A percentile compares a stretch with the other conserved stretches of the same genome.
phyloP scores from a whole-genome alignment of 92 coral and sea anemone genomes.

The Parazoanthus atlanticus region DNA sequence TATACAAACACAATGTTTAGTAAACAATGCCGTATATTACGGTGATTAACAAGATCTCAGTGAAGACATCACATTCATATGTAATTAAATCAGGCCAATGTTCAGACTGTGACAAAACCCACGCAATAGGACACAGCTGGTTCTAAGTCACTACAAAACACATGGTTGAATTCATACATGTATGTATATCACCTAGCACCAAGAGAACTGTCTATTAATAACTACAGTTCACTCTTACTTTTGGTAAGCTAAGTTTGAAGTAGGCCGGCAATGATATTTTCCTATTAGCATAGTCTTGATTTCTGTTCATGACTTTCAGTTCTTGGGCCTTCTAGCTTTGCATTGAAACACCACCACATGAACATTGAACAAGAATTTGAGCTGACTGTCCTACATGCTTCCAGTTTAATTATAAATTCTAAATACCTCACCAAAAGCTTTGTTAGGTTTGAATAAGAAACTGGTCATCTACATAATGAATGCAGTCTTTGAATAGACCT shows the following conservation, averaged over 20 bases:
- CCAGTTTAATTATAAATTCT: neutral
- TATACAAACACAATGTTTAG: neutral
- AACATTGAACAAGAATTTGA: neutral
- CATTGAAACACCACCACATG: neutral
- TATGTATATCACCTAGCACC: too few relatives aligned
- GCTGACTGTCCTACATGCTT: neutral
- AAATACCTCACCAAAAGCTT: neutral
- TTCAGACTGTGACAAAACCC: neutral
- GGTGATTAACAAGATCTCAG: neutral
- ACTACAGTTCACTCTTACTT: slow-evolving; percentile 10
- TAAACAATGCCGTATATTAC: neutral
- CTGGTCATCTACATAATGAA: neutral
- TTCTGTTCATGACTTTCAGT: slow-evolving; percentile 11
- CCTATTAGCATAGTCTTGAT: slow-evolving; percentile 23
- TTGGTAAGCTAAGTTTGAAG: slow-evolving; percentile 41
- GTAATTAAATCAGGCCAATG: neutral
- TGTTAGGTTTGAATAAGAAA: neutral
- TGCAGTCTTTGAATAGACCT: neutral
- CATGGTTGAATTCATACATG: neutral
- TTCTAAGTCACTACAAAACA: too few relatives aligned
- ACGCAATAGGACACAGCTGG: neutral
- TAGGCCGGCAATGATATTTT: slow-evolving; percentile 71
- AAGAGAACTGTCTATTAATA: neutral
- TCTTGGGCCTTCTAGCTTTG: neutral
- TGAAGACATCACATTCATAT: neutral